Percentiles rank a stretch among this genome's conserved stretches.
Conservation (phyloP, 2,797 vertebrate species). For the Platalea minor region DNA sequence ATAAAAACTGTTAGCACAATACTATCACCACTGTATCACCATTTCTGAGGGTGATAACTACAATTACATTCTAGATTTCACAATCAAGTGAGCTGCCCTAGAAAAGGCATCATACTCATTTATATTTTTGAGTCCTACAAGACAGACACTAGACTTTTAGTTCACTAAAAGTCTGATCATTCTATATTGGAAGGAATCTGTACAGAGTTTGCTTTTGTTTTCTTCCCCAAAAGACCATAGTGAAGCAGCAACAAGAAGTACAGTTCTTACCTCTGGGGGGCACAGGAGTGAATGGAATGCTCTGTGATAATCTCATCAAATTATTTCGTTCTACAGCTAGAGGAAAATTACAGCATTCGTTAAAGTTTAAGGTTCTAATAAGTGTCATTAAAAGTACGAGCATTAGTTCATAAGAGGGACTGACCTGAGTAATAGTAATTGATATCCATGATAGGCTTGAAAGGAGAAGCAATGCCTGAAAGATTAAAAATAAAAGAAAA, state of each 20-base stretch:
- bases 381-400: background rate
- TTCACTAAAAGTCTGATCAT: background rate
- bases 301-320: constrained; percentile 97
- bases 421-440: constrained; percentile 97
- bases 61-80: background rate
- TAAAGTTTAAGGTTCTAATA: background rate
- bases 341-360: constrained; percentile 42
- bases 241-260: background rate
- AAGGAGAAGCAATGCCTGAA: constrained; percentile 94
- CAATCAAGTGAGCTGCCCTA: background rate
- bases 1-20: background rate
- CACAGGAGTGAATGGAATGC: constrained; percentile 97
- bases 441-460: constrained; percentile 92
- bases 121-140: background rate
- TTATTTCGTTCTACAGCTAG: constrained; percentile 98
- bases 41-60: background rate
- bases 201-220: background rate
- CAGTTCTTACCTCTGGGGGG: constrained; percentile 90
- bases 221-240: background rate
- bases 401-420: constrained; percentile 23
- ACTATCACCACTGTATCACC: background rate
- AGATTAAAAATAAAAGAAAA: background rate
- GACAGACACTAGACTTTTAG: background rate
- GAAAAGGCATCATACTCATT: background rate
- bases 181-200: background rate